phyloP scores from a whole-genome alignment of 2,888 invertebrate genomes.

The Agrilus cyanescens region DNA sequence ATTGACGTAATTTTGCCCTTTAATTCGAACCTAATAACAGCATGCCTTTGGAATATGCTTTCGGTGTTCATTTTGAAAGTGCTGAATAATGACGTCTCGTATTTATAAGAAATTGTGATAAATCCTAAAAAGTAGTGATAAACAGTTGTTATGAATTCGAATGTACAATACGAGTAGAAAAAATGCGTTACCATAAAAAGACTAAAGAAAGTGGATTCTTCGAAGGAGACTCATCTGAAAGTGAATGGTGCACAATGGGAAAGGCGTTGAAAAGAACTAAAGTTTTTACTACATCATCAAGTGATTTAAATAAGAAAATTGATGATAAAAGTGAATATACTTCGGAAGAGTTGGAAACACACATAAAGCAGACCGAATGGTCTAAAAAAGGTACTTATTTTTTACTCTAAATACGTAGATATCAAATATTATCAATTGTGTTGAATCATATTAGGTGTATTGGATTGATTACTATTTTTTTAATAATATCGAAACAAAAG shows the following conservation, averaged over 20 bases:
- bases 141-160: slow-evolving; percentile 3
- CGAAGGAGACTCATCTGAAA: slow-evolving; percentile 60
- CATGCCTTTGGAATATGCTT: too few relatives aligned
- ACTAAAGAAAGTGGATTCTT: slow-evolving; percentile 71
- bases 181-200: slow-evolving; percentile 36
- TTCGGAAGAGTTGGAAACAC: slow-evolving; percentile 29
- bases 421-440: too few relatives aligned
- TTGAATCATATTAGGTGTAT: too few relatives aligned
- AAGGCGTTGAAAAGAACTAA: slow-evolving; percentile 34
- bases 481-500: too few relatives aligned
- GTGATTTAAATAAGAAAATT: slow-evolving; percentile 21
- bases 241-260: slow-evolving; percentile 40
- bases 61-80: too few relatives aligned
- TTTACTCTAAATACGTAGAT: neutral
- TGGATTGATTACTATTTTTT: too few relatives aligned
- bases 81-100: too few relatives aligned
- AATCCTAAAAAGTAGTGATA: neutral
- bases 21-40: too few relatives aligned
- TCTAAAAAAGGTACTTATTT: slow-evolving; percentile 15
- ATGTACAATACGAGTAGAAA: slow-evolving; percentile 9
- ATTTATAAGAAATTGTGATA: too few relatives aligned
- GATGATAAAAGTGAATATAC: slow-evolving; percentile 25
- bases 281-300: slow-evolving; percentile 28
- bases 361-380: slow-evolving; percentile 21
- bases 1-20: too few relatives aligned